Evolutionary conservation across 2,797 vertebrate species (phyloP), one percentile per base, ranked within the genome.

Genomic region (Lithobates pipiens): DNA sequence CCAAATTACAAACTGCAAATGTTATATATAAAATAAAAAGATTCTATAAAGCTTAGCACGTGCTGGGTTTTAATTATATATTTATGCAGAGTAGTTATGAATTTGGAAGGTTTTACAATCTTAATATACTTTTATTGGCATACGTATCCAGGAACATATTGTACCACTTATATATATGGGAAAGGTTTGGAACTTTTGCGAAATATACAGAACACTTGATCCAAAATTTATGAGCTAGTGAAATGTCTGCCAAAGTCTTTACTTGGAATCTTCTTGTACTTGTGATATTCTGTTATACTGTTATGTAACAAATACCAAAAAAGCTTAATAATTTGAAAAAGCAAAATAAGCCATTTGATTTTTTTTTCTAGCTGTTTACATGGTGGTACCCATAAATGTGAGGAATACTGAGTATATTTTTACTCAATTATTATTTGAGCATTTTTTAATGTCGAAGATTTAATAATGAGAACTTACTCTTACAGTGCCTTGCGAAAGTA

Each of bases 51-150:
- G 61, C 50, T 78, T 57, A 83, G 76, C 85, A 87, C 76, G 76
- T 87, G 85, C 73, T 74, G 76, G 54, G 67, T n/a, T 87, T 87
- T 87, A 83, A 87, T 87, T 83, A 87, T 46, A 83, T 69, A 82
- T 83, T 67, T 67, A 83, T 79, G 74, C 21, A 65, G 76, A 42
- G 69, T 79, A 74, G 69, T 83, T 78, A 79, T 83, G 39, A 77
- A 86, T 73, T 70, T 78, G 57, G 42, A 83, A 82, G 76, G 57
- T 87, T 87, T 87, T 87, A 87, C 61, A 79, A 76, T 78, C 42
- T 83, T 87, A 83, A 87, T 87, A 87, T 87, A 68, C 36, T 87
- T 86, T 87, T 87, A 87, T 83, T 39, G 70, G 69, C 36, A 78
- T 68, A 77, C 18, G 78, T 86, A 83, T 77, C 61, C 74, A 77